Evolutionary conservation across 2,888 invertebrate species (phyloP).

Genomic region (Antheraea yamamai): DNA sequence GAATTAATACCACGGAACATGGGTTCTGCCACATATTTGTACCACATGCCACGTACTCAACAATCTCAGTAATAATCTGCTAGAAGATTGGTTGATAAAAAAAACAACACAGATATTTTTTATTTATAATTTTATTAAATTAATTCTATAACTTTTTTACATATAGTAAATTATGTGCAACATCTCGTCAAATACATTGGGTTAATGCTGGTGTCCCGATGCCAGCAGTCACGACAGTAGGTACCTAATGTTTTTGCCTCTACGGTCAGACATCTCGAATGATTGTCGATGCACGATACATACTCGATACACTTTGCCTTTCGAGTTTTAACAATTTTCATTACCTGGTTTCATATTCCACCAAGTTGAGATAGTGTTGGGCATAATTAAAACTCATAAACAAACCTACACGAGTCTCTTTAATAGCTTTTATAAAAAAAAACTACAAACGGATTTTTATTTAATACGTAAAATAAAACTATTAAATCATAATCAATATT

Average conservation of each 20-base stretch:
- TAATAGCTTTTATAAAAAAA: too few species aligned
- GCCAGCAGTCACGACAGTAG: constrained; percentile 45
- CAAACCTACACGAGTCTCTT: too few species aligned
- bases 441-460: too few species aligned
- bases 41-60: too few species aligned
- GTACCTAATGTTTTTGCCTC: constrained; percentile 74
- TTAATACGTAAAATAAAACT: too few species aligned
- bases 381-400: background rate
- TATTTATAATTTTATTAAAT: constrained; percentile 82
- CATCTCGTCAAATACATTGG: constrained; percentile 73
- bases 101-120: constrained; percentile 56
- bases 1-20: too few species aligned
- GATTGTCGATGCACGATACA: constrained; percentile 16
- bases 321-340: background rate
- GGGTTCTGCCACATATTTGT: too few species aligned
- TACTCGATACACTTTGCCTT: constrained; percentile 18
- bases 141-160: constrained; percentile 81
- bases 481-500: too few species aligned
- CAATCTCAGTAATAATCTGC: too few species aligned
- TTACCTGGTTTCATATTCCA: background rate
- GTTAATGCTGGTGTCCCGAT: constrained; percentile 72
- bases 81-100: background rate
- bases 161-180: constrained; percentile 79
- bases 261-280: constrained; percentile 63
- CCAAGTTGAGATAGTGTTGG: background rate